Percentiles rank a stretch among this genome's conserved stretches.
phyloP scores from a whole-genome alignment of 2,113 vertebrate species.

The chimpanzee (Pan troglodytes) region NHGRI_mPanTro3-v2.1_pri NC_072410.2:63713501-63714000 shows the following conservation, averaged over 20 bases:
- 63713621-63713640: background rate
- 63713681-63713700: constrained; percentile 71
- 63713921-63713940: constrained; percentile 80
- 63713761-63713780: constrained; percentile 66
- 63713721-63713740: constrained; percentile 54
- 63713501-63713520: constrained; percentile 65
- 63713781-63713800: constrained; percentile 66
- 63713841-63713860: constrained; percentile 74
- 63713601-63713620: background rate
- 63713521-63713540: constrained; percentile 77
- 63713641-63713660: constrained; percentile 33
- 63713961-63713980: constrained; percentile 87
- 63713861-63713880: constrained; percentile 62
- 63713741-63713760: constrained; percentile 58
- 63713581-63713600: background rate
- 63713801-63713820: constrained; percentile 65
- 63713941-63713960: constrained; percentile 78
- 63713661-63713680: constrained; percentile 61
- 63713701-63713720: background rate
- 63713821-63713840: constrained; percentile 68
- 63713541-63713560: constrained; percentile 74
- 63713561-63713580: constrained; percentile 14
- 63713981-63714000: constrained; percentile 98
- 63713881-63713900: constrained; percentile 75
- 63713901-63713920: constrained; percentile 53